Evolutionary conservation across 2,113 vertebrate genomes (phyloP).

Genomic region (Loxodonta africana): DNA sequence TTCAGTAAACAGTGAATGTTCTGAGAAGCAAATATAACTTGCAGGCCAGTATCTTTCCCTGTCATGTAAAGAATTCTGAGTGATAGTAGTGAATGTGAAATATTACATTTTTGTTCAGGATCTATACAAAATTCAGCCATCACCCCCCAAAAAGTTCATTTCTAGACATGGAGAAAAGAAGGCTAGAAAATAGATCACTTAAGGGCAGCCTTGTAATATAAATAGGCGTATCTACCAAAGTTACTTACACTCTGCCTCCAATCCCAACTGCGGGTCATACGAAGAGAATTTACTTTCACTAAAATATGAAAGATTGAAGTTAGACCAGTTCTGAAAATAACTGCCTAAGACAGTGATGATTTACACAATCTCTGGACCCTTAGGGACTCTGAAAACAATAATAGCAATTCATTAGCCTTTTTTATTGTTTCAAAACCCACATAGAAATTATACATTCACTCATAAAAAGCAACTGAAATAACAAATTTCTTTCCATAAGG

Average conservation of each 20-base stretch:
- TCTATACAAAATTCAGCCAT: not conserved
- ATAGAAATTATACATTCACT: not conserved
- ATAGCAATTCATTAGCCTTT: not conserved
- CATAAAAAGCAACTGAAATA: not conserved
- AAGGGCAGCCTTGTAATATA: not conserved
- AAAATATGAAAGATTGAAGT: not conserved
- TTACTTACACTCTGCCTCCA: not conserved
- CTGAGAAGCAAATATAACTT: not conserved
- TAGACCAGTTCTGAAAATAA: not conserved
- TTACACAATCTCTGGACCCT: not conserved
- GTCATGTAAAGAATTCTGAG: not conserved
- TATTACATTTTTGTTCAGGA: not conserved
- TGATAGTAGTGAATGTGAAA: not conserved
- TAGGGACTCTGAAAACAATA: not conserved
- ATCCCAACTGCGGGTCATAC: not conserved
- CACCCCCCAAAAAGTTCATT: not conserved
- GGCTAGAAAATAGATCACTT: not conserved
- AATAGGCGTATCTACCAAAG: not conserved
- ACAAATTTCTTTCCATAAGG: not conserved
- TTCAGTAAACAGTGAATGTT: not conserved
- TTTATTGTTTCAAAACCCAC: slow-evolving; percentile 37
- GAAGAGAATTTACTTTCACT: not conserved
- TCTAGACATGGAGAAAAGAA: not conserved
- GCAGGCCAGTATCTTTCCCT: not conserved
- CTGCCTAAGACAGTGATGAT: not conserved